These are phyloP conservation scores for Calidris pygmaea DNA, from an alignment of 2,113 vertebrate genomes.

Conservation along the genomic window DNA sequence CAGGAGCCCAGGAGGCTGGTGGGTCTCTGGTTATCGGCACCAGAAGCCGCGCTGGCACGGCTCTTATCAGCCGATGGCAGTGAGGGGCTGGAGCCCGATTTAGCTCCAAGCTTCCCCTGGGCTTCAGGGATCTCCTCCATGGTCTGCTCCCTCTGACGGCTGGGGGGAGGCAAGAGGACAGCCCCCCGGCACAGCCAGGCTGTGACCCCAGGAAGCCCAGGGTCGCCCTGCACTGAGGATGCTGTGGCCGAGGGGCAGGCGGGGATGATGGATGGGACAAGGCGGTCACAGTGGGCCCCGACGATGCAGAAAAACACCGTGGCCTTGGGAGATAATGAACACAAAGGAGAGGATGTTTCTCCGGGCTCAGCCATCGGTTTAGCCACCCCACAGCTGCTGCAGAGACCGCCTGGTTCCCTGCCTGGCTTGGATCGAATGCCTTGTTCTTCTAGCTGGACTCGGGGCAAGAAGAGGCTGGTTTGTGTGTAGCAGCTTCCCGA, in stretches of 20 bases:
- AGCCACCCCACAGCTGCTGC: neutral
- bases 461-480: neutral
- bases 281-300: fast-evolving
- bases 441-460: neutral
- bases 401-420: neutral
- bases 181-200: neutral
- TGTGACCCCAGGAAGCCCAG: conserved; percentile 31
- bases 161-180: neutral
- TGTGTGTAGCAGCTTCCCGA: neutral
- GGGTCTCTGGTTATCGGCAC: neutral
- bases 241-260: neutral
- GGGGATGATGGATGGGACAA: neutral
- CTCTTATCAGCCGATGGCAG: neutral
- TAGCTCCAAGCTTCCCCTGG: neutral
- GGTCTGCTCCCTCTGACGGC: neutral
- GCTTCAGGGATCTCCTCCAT: neutral
- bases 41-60: fast-evolving
- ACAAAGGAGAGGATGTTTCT: conserved; percentile 32
- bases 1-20: neutral
- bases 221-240: neutral
- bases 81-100: neutral
- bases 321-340: conserved; percentile 2
- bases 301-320: neutral
- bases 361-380: fast-evolving
- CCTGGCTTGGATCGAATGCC: neutral